A percentile compares a stretch with the other conserved stretches of the same genome.
Conservation (phyloP, 2,113 vertebrate species). For the Malurus elegans region DNA sequence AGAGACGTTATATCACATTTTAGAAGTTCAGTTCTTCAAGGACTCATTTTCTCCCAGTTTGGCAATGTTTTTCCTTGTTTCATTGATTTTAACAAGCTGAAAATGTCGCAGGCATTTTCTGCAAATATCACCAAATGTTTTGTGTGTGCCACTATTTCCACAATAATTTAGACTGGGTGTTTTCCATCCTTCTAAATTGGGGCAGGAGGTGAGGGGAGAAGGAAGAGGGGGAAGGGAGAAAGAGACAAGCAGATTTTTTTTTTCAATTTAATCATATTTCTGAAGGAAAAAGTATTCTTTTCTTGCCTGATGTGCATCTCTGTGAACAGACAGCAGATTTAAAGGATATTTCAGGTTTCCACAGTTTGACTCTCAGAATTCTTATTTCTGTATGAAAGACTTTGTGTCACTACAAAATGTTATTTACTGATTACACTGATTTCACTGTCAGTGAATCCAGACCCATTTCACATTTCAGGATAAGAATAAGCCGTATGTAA, state of each 20-base stretch:
- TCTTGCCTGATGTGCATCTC: not conserved
- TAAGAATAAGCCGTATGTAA: not conserved
- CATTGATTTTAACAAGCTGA: slow-evolving; percentile 47
- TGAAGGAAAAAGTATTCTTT: not conserved
- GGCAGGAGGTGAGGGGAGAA: rapidly evolving
- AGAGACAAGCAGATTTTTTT: not conserved
- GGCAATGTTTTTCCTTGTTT: slow-evolving; percentile 18
- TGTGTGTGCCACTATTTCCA: not conserved
- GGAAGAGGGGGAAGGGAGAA: rapidly evolving
- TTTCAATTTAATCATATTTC: not conserved
- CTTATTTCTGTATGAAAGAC: not conserved
- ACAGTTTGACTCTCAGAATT: not conserved
- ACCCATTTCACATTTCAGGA: not conserved
- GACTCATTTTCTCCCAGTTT: not conserved
- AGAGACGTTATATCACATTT: not conserved
- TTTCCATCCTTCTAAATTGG: not conserved
- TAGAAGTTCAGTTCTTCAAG: slow-evolving; percentile 20
- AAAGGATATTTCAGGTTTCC: not conserved
- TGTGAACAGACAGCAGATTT: not conserved
- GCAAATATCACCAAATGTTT: slow-evolving; percentile 55
- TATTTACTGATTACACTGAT: not conserved
- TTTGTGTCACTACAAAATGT: not conserved
- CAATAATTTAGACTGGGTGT: not conserved
- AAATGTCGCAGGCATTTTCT: slow-evolving; percentile 51
- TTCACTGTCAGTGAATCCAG: not conserved